Evolutionary conservation across 1,140 invertebrate genomes (phyloP).

Genomic region (Pemphigus obesinymphae): DNA sequence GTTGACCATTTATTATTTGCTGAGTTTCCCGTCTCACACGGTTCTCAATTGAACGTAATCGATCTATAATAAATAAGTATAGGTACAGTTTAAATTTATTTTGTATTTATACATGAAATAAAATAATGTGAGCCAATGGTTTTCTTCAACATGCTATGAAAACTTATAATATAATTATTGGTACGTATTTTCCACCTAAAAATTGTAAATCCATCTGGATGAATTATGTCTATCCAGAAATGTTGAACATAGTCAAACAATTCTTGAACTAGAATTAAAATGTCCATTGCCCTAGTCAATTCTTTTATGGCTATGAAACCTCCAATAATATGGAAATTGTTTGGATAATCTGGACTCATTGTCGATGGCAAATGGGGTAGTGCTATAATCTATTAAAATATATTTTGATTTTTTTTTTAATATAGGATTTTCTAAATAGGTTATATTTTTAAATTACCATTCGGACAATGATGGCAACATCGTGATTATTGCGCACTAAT

Average conservation of each 20-base stretch:
- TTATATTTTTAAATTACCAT: constrained; percentile 20
- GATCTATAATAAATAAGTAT: too few relatives aligned
- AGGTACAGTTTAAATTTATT: background rate
- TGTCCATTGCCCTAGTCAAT: background rate
- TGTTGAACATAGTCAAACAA: background rate
- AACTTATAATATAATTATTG: background rate
- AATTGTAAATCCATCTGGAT: background rate
- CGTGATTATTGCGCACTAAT: background rate
- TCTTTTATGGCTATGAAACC: background rate
- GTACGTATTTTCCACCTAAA: background rate
- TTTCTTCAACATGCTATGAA: background rate
- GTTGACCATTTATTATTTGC: background rate
- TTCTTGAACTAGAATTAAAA: too few relatives aligned
- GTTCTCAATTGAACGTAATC: too few relatives aligned
- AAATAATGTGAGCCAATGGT: background rate
- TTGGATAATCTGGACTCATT: background rate
- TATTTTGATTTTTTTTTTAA: background rate
- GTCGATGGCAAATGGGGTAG: background rate
- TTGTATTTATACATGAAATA: background rate
- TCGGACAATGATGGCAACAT: background rate
- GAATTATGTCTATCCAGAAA: background rate
- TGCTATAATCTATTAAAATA: background rate
- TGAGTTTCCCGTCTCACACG: too few relatives aligned
- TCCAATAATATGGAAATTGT: background rate
- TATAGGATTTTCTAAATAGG: background rate